Conservation (phyloP, 2,113 vertebrate species). For the Centropus bengalensis region DNA sequence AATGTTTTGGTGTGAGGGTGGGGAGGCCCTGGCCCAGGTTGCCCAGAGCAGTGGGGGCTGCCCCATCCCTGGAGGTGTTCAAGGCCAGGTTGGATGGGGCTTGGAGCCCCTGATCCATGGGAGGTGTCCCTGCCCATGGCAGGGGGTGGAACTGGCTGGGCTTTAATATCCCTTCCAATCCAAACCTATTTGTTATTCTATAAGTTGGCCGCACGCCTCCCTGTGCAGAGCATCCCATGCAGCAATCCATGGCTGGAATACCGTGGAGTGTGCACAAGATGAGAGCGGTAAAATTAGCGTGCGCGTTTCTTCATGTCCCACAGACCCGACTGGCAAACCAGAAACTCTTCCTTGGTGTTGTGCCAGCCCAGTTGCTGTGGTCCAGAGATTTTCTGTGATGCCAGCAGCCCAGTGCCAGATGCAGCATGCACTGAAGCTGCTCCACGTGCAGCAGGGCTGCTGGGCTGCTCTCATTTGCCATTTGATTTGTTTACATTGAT, state of each 20-base stretch:
- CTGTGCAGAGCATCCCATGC: not conserved
- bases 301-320: not conserved
- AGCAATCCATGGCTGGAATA: not conserved
- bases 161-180: too few species aligned
- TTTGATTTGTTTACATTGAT: not conserved
- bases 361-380: fast-evolving
- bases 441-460: not conserved
- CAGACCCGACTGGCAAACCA: not conserved
- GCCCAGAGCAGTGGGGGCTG: too few species aligned
- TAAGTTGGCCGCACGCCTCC: fast-evolving
- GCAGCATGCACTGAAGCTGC: not conserved
- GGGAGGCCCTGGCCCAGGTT: too few species aligned
- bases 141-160: too few species aligned
- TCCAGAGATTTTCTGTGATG: fast-evolving
- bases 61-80: too few species aligned
- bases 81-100: too few species aligned
- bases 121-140: too few species aligned
- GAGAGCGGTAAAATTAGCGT: too few species aligned
- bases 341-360: not conserved
- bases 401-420: not conserved
- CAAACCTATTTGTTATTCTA: too few species aligned
- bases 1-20: too few species aligned
- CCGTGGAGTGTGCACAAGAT: not conserved
- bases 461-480: not conserved
- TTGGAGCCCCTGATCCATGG: too few species aligned